Percentiles rank a stretch among this genome's conserved stretches.
Conservation (phyloP, 2,797 vertebrate genomes). For the Poecilia velifera region DNA sequence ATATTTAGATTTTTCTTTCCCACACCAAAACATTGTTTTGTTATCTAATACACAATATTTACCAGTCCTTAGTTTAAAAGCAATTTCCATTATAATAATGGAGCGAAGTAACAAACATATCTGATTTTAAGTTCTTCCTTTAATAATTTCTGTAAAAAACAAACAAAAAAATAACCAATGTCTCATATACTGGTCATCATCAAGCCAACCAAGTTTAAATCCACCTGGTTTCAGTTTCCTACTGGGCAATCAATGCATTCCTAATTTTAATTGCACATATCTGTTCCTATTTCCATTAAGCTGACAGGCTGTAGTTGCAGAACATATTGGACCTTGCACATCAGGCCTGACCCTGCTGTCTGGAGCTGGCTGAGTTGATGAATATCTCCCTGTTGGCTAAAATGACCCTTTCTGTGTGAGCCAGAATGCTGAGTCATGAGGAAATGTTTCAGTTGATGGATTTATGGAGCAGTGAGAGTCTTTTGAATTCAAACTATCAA, state of each 20-base stretch:
- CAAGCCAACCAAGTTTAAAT: not conserved
- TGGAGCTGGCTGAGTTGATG: conserved; percentile 48
- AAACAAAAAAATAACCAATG: not conserved
- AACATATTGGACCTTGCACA: conserved; percentile 31
- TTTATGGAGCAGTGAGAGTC: conserved; percentile 41
- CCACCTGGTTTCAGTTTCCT: not conserved
- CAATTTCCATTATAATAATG: not conserved
- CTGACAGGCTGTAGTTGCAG: conserved; percentile 32
- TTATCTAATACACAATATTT: not conserved
- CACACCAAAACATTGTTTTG: not conserved
- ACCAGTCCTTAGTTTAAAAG: not conserved
- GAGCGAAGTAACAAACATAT: not conserved
- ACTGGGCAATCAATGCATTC: not conserved
- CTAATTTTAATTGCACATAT: not conserved
- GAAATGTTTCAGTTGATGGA: conserved; percentile 43
- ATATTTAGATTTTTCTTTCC: not conserved
- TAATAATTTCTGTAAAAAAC: not conserved
- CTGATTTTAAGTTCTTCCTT: not conserved
- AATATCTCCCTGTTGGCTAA: conserved; percentile 35
- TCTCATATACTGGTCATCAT: not conserved
- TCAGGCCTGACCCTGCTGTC: conserved; percentile 47
- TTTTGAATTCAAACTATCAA: conserved; percentile 14
- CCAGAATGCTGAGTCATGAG: conserved; percentile 65
- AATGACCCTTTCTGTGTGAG: conserved; percentile 24
- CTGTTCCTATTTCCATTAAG: conserved; percentile 27